phyloP scores from a whole-genome alignment of 2,888 invertebrate species.

The Andrena minutula region DNA sequence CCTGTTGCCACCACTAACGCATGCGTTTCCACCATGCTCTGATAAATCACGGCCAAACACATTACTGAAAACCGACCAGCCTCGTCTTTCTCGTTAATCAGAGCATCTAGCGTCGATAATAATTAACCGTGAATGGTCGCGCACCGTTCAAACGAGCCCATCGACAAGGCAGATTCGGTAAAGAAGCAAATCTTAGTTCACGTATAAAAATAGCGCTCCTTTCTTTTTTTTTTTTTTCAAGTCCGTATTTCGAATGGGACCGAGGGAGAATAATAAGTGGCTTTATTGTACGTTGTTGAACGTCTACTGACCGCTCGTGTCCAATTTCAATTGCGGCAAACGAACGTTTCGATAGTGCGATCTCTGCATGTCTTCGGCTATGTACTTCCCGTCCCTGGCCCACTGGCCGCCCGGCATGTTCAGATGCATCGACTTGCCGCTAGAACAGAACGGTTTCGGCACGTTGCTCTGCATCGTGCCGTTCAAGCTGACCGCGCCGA shows the following conservation, averaged over 20 bases:
- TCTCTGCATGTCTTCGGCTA: slow-evolving; percentile 89
- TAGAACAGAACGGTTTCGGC: slow-evolving; percentile 88
- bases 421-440: slow-evolving; percentile 87
- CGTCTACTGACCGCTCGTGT: slow-evolving; percentile 47
- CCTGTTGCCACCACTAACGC: neutral
- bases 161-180: neutral
- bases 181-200: neutral
- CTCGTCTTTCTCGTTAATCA: neutral
- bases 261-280: too few species aligned
- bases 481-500: slow-evolving; percentile 88
- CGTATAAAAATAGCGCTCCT: neutral
- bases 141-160: neutral
- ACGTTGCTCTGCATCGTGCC: slow-evolving; percentile 92
- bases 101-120: slow-evolving; percentile 6
- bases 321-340: slow-evolving; percentile 18
- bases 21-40: neutral
- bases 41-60: slow-evolving; percentile 21
- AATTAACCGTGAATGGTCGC: neutral
- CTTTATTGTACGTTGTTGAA: neutral
- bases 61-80: neutral
- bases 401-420: slow-evolving; percentile 92
- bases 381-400: slow-evolving; percentile 89
- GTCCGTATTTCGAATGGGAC: too few species aligned
- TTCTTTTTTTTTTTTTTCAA: neutral
- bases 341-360: slow-evolving; percentile 86